Evolutionary conservation across 2,888 invertebrate genomes (phyloP).

Genomic region (Harmothoe impar): DNA sequence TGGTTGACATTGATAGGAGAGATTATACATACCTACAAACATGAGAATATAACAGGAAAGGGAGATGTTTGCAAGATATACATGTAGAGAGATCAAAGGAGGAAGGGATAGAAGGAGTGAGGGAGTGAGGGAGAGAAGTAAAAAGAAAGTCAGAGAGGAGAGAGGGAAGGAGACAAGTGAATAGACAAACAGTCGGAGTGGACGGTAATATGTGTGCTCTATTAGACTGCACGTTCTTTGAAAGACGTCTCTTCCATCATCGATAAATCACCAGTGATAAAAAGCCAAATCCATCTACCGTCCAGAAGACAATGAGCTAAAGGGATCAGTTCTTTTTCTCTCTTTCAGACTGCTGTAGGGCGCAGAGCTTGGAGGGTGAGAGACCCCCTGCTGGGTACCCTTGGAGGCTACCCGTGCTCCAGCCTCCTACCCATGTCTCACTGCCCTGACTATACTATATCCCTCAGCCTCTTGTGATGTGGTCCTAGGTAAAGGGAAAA

Average conservation of each 20-base stretch:
- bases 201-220: neutral
- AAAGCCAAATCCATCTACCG: conserved; percentile 8
- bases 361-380: neutral
- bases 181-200: too few relatives aligned
- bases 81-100: too few relatives aligned
- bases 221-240: conserved; percentile 4
- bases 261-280: conserved; percentile 19
- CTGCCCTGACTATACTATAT: neutral
- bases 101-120: neutral
- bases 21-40: too few relatives aligned
- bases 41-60: too few relatives aligned
- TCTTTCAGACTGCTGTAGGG: neutral
- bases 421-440: neutral
- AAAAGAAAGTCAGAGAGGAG: too few relatives aligned
- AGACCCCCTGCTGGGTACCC: neutral
- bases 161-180: neutral
- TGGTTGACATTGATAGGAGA: too few relatives aligned
- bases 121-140: too few relatives aligned
- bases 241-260: conserved; percentile 21
- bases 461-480: too few relatives aligned
- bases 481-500: too few relatives aligned
- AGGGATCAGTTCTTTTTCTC: neutral
- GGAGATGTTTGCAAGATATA: too few relatives aligned
- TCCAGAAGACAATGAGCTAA: neutral
- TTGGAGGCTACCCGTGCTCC: neutral